A percentile compares a stretch with the other conserved stretches of the same genome.
phyloP scores from a whole-genome alignment of 2,888 invertebrate genomes.

The Apotomis capreana region DNA sequence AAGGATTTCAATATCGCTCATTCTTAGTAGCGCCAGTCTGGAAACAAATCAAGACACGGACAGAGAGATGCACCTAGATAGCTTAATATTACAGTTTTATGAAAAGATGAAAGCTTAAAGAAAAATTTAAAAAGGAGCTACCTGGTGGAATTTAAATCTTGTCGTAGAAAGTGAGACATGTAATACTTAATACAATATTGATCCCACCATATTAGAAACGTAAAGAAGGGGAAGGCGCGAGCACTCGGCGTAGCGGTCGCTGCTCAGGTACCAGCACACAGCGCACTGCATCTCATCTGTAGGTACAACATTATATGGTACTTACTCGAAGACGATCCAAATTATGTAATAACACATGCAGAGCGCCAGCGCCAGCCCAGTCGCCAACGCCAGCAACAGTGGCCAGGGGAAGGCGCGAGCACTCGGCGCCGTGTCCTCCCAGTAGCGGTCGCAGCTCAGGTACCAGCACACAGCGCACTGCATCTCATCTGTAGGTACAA shows the following conservation, averaged over 20 bases:
- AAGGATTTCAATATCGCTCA: too few species aligned
- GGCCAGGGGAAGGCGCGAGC: slow-evolving; percentile 93
- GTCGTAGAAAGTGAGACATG: too few species aligned
- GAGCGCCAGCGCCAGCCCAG: slow-evolving; percentile 91
- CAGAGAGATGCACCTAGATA: too few species aligned
- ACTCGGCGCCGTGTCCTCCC: slow-evolving; percentile 68
- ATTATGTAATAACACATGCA: slow-evolving; percentile 96
- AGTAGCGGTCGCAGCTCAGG: slow-evolving; percentile 90
- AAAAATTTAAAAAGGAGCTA: too few species aligned
- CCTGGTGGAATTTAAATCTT: too few species aligned
- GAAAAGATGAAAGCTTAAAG: too few species aligned
- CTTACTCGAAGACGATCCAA: slow-evolving; percentile 95
- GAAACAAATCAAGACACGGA: too few species aligned
- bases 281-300: slow-evolving; percentile 94
- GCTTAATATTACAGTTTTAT: too few species aligned
- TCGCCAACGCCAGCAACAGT: slow-evolving; percentile 88
- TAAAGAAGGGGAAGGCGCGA: slow-evolving; percentile 87
- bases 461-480: slow-evolving; percentile 96
- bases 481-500: slow-evolving; percentile 62
- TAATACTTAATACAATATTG: too few species aligned
- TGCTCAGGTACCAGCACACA: slow-evolving; percentile 94
- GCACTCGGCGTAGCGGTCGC: slow-evolving; percentile 89
- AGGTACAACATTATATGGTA: neutral
- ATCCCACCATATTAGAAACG: too few species aligned
- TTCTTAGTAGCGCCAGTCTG: too few species aligned